Evolutionary conservation across 2,888 invertebrate species (phyloP), one percentile per base, ranked within the genome.

Genomic region (Cephonodes hylas): DNA sequence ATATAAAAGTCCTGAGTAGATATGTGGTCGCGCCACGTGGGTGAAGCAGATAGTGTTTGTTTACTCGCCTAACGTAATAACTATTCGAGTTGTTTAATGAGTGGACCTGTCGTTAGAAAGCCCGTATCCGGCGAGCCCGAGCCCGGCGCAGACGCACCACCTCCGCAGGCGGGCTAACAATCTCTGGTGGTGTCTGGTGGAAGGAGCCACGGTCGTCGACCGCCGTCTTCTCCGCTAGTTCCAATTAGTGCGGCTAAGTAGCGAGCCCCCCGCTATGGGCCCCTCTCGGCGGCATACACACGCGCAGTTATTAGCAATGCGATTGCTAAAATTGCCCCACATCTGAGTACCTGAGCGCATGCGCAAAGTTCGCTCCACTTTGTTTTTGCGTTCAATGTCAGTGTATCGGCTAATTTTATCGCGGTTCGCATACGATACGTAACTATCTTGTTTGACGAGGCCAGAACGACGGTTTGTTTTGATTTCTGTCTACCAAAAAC

Each of bases 311-410:
- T 80, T 78, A 79, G 75, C 76, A 67, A 78, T 79, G 75, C 77
- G 75, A 79, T 82, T 79, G 78, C 81, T 84, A 80, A 84, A 85
- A 82, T 75, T 81, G 80, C 79, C 74, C 76, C 74, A 79, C 76
- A 79, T 80, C 66, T 73, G 71, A 77, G 76, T 78, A 86, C 85
- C 83, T 86, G 86, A 77, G 77, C 87, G 85, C 87, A 83, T 85
- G 88, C 88, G 89, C 85, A 71, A 76, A 78, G 72, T 80, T 80
- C 83, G 86, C 83, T 86, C 88, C 80, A 90, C 87, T 89, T 90
- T 89, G 89, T 89, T 90, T 89, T 90, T 88, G 86, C 90, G 90
- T 91, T 90, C 91, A 91, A 91, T 91, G 91, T 91, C 91, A 91
- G 89, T 85, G 87, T 90, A 90, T 88, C 86, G 84, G 87, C 91